Evolutionary conservation across 1,140 invertebrate species (phyloP), one percentile per base, ranked within the genome.

Genomic region (Heliconius congener): DNA sequence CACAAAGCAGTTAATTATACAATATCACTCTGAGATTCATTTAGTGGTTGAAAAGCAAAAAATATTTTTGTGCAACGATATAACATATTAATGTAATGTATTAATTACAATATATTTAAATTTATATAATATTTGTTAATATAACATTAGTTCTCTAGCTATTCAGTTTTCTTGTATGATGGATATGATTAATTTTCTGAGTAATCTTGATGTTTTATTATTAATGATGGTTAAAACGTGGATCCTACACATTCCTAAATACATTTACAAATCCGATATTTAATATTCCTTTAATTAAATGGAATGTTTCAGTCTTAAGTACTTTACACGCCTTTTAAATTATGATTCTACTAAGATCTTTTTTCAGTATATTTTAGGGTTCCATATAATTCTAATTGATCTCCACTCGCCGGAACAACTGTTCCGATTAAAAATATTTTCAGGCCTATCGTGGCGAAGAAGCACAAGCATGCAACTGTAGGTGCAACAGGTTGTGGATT

Each of bases 301-400:
- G 92, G 90, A 92, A 92, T 92, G 90, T 86, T 84, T 93, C 90
- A 93, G 91, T 91, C 90, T 85, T 87, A 93, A 91, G 88, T 93
- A 92, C 88, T 87, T 87, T 81, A 39, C 57, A 87, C 78, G 55
- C 71, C 46, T 71, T 77, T 72, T 78, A 23, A 52, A 46, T 37
- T 73, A 73, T 78, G 46, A 46, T 16, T 78, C n/a, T 27, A 60
- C 39, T 30, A 78, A 78, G 76, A 78, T 78, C 76, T 72, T 78
- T 78, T 57, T 30, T 60, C 55, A 60, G n/a, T 66, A 66, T 30
- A 23, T 11, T 30, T 16, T 66, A 27, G 60, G 60, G 60, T 66
- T 66, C 60, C 60, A 30, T 66, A 66, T n/a, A 30, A 30, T 23
- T n/a, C 9, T 55, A 30, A 30, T 30, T 30, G 30, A 30, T 52